Evolutionary conservation across 2,113 vertebrate species (phyloP).

Genomic region (Bungarus multicinctus): DNA sequence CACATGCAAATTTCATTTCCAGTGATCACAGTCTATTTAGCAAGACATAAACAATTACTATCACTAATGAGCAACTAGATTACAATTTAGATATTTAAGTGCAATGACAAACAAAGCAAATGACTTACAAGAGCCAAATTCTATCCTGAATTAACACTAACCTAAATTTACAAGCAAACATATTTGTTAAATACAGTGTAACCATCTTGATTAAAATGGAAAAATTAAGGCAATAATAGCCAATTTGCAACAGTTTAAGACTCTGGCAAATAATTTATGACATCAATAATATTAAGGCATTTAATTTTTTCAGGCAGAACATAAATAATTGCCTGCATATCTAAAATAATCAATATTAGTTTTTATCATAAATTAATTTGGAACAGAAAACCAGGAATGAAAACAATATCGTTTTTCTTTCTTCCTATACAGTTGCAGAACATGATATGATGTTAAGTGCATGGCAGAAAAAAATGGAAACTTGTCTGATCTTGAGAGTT

Average conservation of each 20-base stretch:
- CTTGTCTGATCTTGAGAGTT: neutral
- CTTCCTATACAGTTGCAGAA: neutral
- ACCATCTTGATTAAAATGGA: slow-evolving; percentile 8
- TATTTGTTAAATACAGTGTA: slow-evolving; percentile 31
- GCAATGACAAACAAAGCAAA: slow-evolving; percentile 44
- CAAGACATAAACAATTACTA: slow-evolving; percentile 61
- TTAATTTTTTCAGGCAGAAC: neutral
- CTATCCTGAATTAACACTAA: slow-evolving; percentile 22
- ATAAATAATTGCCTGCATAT: neutral
- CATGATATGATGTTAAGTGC: neutral
- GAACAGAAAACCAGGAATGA: neutral
- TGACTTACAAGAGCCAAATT: slow-evolving; percentile 2
- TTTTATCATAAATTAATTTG: neutral
- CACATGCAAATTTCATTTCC: slow-evolving; percentile 47
- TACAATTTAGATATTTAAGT: slow-evolving; percentile 47
- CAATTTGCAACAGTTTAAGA: slow-evolving; percentile 5
- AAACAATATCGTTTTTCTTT: neutral
- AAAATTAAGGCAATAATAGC: slow-evolving; percentile 4
- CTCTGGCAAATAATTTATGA: neutral
- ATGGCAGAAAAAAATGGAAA: neutral
- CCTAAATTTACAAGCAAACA: slow-evolving; percentile 2
- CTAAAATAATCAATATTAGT: neutral
- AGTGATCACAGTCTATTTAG: slow-evolving; percentile 53
- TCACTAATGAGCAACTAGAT: slow-evolving; percentile 60
- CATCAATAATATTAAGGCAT: neutral